Conservation (phyloP, 2,888 invertebrate genomes). For the Anoplius nigerrimus region DNA sequence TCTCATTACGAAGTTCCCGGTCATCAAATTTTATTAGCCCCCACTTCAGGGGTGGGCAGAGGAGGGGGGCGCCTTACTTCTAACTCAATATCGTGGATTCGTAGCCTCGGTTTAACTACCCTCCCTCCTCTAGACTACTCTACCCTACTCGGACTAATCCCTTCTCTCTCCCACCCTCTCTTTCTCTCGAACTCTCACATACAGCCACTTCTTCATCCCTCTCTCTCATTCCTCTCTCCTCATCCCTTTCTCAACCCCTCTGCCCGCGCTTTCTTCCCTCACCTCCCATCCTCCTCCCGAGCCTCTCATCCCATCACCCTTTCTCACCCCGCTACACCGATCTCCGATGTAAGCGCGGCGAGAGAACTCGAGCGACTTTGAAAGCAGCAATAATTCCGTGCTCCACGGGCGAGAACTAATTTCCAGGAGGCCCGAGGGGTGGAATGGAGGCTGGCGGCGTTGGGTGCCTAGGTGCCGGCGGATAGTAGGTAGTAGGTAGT, state of each 20-base stretch:
- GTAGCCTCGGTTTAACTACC: constrained; percentile 67
- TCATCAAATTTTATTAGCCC: constrained; percentile 74
- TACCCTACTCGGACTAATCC: constrained; percentile 1
- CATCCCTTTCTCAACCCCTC: constrained; percentile 7
- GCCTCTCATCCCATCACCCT: constrained; percentile 17
- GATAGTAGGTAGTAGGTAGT: constrained; percentile 4
- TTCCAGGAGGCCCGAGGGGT: constrained; percentile 47
- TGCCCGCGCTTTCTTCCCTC: constrained; percentile 15
- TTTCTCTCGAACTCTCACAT: constrained; percentile 11
- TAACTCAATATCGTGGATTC: constrained; percentile 72
- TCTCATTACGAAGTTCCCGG: constrained; percentile 73
- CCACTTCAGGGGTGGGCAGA: constrained; percentile 57
- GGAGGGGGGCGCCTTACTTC: constrained; percentile 55
- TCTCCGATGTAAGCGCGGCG: constrained; percentile 50
- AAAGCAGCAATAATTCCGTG: constrained; percentile 66
- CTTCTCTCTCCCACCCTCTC: constrained; percentile 5
- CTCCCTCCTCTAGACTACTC: constrained; percentile 42
- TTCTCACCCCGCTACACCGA: constrained; percentile 21
- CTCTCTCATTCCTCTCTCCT: constrained; percentile 26
- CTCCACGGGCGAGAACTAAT: constrained; percentile 65
- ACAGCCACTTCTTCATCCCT: constrained; percentile 20
- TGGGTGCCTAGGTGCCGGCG: neutral
- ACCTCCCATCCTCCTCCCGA: constrained; percentile 12
- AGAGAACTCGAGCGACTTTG: constrained; percentile 49
- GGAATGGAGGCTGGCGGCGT: neutral